A percentile compares a stretch with the other conserved stretches of the same genome.
phyloP scores from a whole-genome alignment of 2,113 vertebrate genomes.

The Platanista minor region DNA sequence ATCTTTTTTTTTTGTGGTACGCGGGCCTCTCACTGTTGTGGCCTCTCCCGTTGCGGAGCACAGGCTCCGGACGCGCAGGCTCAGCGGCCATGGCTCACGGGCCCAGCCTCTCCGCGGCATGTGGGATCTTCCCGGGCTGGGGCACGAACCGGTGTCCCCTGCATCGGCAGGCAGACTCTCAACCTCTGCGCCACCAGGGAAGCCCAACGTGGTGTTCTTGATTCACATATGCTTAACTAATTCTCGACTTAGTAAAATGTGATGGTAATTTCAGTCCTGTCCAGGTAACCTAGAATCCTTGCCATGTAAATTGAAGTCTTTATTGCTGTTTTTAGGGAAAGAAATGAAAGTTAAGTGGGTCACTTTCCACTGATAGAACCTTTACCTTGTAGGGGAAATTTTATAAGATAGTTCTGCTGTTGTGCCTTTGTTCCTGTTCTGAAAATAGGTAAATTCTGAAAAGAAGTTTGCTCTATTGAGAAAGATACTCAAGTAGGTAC shows the following conservation, averaged over 20 bases:
- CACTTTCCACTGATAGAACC: neutral
- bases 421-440: neutral
- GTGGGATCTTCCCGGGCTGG: too few species aligned
- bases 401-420: neutral
- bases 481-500: neutral
- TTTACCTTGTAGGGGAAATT: neutral
- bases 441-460: neutral
- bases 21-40: too few species aligned
- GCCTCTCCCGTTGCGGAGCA: too few species aligned
- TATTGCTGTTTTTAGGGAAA: neutral
- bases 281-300: slow-evolving; percentile 7
- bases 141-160: too few species aligned
- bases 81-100: too few species aligned
- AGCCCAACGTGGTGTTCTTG: too few species aligned
- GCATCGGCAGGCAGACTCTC: too few species aligned
- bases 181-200: too few species aligned
- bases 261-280: neutral
- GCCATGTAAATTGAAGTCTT: neutral
- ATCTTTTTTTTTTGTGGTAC: too few species aligned
- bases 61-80: too few species aligned
- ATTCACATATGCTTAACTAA: neutral
- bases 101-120: too few species aligned
- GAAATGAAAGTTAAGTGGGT: neutral
- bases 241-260: neutral
- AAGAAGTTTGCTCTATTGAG: neutral